Percentiles rank a stretch among this genome's conserved stretches.
phyloP scores from a whole-genome alignment of 2,888 invertebrate species.

The Orthosia gracilis region DNA sequence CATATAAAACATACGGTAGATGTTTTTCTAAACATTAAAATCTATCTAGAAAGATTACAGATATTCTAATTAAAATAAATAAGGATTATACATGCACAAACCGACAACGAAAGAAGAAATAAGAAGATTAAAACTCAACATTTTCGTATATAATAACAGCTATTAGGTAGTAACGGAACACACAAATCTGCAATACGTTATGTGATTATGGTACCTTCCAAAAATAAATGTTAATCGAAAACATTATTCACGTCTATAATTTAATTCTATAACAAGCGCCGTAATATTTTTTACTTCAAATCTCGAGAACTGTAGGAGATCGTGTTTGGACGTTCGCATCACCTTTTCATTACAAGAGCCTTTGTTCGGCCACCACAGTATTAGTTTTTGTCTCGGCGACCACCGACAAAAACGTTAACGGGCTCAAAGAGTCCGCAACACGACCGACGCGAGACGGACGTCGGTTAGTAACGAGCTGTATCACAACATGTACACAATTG shows the following conservation, averaged over 20 bases:
- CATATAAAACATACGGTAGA: background rate
- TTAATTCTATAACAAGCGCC: conserved; percentile 52
- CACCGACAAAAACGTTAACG: conserved; percentile 76
- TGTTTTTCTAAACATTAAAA: conserved; percentile 10
- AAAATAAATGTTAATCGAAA: conserved; percentile 55
- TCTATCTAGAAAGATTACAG: background rate
- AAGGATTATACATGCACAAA: conserved; percentile 1
- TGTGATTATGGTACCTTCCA: conserved; percentile 41
- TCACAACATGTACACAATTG: conserved; percentile 71
- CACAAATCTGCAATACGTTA: conserved; percentile 51
- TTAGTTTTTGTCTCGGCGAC: conserved; percentile 79
- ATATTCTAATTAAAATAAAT: conserved; percentile 33
- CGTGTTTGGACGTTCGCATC: conserved; percentile 70
- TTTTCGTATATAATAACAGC: conserved; percentile 46
- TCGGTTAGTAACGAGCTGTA: conserved; percentile 67
- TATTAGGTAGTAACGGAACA: conserved; percentile 43
- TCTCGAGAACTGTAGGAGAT: conserved; percentile 56
- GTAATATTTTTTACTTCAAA: conserved; percentile 64
- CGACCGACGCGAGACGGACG: conserved; percentile 60
- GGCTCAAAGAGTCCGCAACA: conserved; percentile 72
- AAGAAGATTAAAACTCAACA: conserved; percentile 38
- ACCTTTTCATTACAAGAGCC: conserved; percentile 78
- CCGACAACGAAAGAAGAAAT: conserved; percentile 26
- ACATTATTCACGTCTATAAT: conserved; percentile 48
- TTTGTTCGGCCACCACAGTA: conserved; percentile 81